Conservation (phyloP, 2,888 invertebrate species). For the Ophion slaviceki region DNA sequence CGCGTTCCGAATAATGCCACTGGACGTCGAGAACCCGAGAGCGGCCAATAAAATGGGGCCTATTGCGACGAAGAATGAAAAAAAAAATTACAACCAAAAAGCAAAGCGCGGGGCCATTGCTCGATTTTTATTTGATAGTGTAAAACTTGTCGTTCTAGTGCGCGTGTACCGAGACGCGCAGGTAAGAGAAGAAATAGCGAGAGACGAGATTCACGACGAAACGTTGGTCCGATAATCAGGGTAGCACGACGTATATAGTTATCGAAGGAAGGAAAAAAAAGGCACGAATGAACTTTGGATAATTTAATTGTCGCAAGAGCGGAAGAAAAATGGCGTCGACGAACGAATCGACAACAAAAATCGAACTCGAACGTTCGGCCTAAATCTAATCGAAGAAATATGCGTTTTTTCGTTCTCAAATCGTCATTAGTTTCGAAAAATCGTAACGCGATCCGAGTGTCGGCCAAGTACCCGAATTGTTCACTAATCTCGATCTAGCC, state of each 20-base stretch:
- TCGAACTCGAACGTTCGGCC: slow-evolving; percentile 53
- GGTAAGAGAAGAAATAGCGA: slow-evolving; percentile 4
- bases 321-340: slow-evolving; percentile 19
- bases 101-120: slow-evolving; percentile 38
- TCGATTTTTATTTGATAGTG: slow-evolving; percentile 41
- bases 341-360: slow-evolving; percentile 23
- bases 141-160: slow-evolving; percentile 43
- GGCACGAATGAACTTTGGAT: slow-evolving; percentile 29
- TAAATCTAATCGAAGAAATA: slow-evolving; percentile 39
- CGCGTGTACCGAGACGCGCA: slow-evolving; percentile 9
- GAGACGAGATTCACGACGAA: slow-evolving; percentile 17
- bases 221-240: slow-evolving; percentile 61
- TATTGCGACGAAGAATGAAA: slow-evolving; percentile 28
- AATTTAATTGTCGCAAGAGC: slow-evolving; percentile 45
- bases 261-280: slow-evolving; percentile 2
- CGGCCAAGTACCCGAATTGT: slow-evolving; percentile 11
- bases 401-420: slow-evolving; percentile 18
- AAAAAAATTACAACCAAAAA: neutral
- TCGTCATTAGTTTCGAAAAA: slow-evolving; percentile 10
- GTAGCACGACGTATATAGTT: slow-evolving; percentile 50
- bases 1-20: neutral
- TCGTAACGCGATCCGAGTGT: slow-evolving; percentile 5
- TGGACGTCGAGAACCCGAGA: neutral
- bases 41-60: slow-evolving; percentile 35
- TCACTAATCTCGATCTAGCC: slow-evolving; percentile 34